Conservation (phyloP, 2,113 vertebrate species). For the Tenebrosternarchus preto region DNA sequence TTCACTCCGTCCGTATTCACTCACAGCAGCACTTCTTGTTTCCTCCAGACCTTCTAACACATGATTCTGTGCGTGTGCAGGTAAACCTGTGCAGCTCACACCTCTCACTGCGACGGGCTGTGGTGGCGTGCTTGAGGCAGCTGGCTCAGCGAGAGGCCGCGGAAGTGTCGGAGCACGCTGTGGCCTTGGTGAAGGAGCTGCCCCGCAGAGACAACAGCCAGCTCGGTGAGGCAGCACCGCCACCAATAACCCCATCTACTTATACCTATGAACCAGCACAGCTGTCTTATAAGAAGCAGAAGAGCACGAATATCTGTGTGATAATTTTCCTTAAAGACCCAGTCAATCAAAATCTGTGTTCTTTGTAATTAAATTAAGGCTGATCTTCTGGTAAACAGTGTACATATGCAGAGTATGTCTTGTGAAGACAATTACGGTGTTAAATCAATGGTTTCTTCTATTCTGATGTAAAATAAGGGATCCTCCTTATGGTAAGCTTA, state of each 20-base stretch:
- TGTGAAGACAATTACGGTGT: no score
- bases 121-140: conserved; percentile 86
- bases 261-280: neutral
- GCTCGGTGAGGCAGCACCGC: conserved; percentile 72
- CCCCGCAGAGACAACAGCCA: conserved; percentile 75
- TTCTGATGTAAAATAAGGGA: no score
- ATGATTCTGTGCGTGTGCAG: conserved; percentile 70
- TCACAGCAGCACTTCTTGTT: neutral
- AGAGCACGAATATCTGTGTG: no score
- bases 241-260: neutral
- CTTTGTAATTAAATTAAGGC: no score
- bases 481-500: no score
- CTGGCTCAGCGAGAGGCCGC: conserved; percentile 88
- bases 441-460: no score
- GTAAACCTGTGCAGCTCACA: conserved; percentile 88
- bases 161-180: conserved; percentile 86
- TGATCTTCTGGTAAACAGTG: no score
- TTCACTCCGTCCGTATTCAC: no score
- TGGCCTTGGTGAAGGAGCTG: conserved; percentile 80
- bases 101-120: conserved; percentile 82
- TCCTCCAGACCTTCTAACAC: neutral
- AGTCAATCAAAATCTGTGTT: no score
- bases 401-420: no score
- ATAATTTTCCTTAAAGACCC: no score
- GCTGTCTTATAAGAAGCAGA: no score